Evolutionary conservation across 1,140 invertebrate genomes (phyloP).

Genomic region (Psix sp.): DNA sequence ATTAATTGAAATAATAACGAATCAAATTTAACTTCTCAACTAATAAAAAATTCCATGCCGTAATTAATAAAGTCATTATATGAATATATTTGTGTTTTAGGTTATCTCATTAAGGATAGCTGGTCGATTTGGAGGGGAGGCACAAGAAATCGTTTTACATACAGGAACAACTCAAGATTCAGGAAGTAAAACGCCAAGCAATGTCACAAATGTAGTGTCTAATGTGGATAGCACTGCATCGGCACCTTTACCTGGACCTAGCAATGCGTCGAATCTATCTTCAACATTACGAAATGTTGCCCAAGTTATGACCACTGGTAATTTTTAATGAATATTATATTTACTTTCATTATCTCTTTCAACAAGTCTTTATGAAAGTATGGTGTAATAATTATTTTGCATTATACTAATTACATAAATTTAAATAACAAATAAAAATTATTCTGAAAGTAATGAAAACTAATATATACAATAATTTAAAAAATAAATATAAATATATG

Average conservation of each 20-base stretch:
- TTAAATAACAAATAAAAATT: too few species aligned
- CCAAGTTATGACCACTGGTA: constrained; percentile 74
- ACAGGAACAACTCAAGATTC: constrained; percentile 77
- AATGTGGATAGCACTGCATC: constrained; percentile 64
- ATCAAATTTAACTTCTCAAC: too few species aligned
- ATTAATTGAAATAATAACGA: too few species aligned
- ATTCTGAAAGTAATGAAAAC: too few species aligned
- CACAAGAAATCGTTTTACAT: constrained; percentile 86
- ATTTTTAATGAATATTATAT: too few species aligned
- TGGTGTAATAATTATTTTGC: too few species aligned
- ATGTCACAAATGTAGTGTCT: constrained; percentile 62
- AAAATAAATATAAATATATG: too few species aligned
- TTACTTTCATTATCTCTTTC: too few species aligned
- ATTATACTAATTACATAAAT: too few species aligned
- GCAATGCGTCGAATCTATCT: constrained; percentile 71
- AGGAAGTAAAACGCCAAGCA: constrained; percentile 69
- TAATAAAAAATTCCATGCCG: background rate
- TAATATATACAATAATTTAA: too few species aligned
- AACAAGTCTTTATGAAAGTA: too few species aligned
- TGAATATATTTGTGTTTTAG: constrained; percentile 64
- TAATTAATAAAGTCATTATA: constrained; percentile 1
- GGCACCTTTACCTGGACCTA: constrained; percentile 71
- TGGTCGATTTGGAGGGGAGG: constrained; percentile 82
- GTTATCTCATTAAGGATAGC: constrained; percentile 92
- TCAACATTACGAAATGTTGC: constrained; percentile 72